Base-by-base conservation (phyloP, 1,140 invertebrate genomes). In the Plectus sambesii region DNA sequence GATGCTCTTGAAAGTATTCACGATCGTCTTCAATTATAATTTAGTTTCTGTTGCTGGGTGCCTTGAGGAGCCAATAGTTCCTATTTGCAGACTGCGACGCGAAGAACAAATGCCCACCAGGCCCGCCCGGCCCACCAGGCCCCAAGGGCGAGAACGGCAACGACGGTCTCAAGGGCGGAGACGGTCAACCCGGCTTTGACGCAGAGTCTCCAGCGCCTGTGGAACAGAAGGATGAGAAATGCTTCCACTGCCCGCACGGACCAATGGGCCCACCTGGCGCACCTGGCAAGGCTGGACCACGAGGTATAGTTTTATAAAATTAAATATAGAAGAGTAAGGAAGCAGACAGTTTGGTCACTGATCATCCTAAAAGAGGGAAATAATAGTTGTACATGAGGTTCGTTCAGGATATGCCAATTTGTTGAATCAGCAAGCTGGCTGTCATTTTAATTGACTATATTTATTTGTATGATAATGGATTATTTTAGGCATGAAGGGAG, bases 401-500 rank as follows among this genome's bases (percentile, higher is more conserved):
- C n/a, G n/a, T n/a, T n/a, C n/a, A n/a, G n/a, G n/a, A n/a, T n/a
- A n/a, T n/a, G n/a, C n/a, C n/a, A n/a, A n/a, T n/a, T n/a, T n/a
- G n/a, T n/a, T n/a, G n/a, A n/a, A n/a, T n/a, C n/a, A n/a, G n/a
- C n/a, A n/a, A n/a, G n/a, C n/a, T n/a, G n/a, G n/a, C n/a, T n/a
- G n/a, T n/a, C n/a, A n/a, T n/a, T n/a, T n/a, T n/a, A n/a, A n/a
- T n/a, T n/a, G n/a, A n/a, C n/a, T n/a, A n/a, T n/a, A n/a, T n/a
- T n/a, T n/a, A n/a, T n/a, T n/a, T n/a, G n/a, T n/a, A n/a, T n/a
- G n/a, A n/a, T n/a, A n/a, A n/a, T n/a, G n/a, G n/a, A n/a, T n/a
- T n/a, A n/a, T n/a, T n/a, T n/a, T n/a, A n/a, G n/a, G n/a, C n/a
- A 55, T 50, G 53, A 51, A 47, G 25, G 55, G 55, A 50, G 40